phyloP scores from a whole-genome alignment of 2,797 vertebrate species.

The Stomatorhinus walkeri region DNA sequence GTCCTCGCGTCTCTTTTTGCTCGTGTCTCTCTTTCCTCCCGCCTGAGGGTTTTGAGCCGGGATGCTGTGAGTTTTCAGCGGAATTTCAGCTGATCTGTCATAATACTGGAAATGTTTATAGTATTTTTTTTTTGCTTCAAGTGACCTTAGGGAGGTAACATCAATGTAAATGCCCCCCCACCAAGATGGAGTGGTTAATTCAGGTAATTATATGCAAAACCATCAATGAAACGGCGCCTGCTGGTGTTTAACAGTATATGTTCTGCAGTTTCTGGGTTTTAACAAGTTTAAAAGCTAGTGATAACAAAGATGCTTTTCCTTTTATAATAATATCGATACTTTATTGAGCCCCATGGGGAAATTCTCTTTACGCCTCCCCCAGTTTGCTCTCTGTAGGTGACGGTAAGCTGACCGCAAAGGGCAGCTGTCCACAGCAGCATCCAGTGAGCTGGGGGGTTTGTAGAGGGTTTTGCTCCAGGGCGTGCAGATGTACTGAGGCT shows the following conservation, averaged over 20 bases:
- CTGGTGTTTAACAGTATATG: background rate
- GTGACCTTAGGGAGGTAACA: background rate
- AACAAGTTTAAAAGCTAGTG: background rate
- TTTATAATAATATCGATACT: background rate
- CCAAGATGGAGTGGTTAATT: background rate
- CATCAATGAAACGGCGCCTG: background rate
- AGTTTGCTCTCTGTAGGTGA: background rate
- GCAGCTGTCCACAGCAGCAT: background rate
- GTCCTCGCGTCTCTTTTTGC: background rate
- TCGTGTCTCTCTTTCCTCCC: background rate
- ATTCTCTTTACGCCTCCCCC: background rate
- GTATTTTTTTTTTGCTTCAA: background rate
- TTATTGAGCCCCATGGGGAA: background rate
- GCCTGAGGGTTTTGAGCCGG: background rate
- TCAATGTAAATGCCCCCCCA: background rate
- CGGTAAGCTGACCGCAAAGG: background rate
- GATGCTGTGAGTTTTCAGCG: background rate
- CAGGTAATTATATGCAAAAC: background rate
- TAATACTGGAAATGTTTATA: background rate
- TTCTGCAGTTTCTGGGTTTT: background rate
- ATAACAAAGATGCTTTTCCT: background rate
- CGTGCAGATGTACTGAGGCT: background rate
- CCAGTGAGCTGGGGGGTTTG: background rate
- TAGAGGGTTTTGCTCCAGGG: background rate
- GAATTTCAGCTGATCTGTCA: background rate